Evolutionary conservation across 2,113 vertebrate species (phyloP).

Genomic region (Leiothrix lutea): DNA sequence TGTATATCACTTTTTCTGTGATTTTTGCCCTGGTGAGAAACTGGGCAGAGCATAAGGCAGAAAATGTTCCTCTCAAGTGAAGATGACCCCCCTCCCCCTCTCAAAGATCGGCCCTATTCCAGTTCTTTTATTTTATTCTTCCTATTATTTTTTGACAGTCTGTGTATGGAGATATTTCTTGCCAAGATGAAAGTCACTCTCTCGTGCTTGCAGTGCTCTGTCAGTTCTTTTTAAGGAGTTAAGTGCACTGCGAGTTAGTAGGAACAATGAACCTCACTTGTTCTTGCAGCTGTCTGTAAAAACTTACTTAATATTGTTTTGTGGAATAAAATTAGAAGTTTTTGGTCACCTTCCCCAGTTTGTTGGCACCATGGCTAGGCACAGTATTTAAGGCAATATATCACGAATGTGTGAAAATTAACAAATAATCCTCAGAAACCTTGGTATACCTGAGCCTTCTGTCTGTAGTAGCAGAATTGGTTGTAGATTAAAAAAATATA

Average conservation of each 20-base stretch:
- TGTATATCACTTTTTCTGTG: not conserved
- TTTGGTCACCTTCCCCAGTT: not conserved
- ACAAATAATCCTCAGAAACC: not conserved
- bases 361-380: fast-evolving
- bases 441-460: not conserved
- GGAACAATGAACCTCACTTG: not conserved
- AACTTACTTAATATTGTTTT: not conserved
- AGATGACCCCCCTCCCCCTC: not conserved
- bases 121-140: slow-evolving; percentile 25
- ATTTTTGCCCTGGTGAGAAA: not conserved
- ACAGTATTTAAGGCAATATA: not conserved
- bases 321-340: not conserved
- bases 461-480: not conserved
- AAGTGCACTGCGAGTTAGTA: slow-evolving; percentile 47
- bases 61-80: not conserved
- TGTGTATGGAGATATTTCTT: slow-evolving; percentile 62
- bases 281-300: slow-evolving; percentile 11
- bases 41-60: not conserved
- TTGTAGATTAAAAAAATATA: not conserved
- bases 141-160: slow-evolving; percentile 55
- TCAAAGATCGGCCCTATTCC: not conserved
- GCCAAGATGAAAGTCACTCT: slow-evolving; percentile 63
- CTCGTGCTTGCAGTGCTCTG: slow-evolving; percentile 19
- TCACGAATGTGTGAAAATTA: not conserved
- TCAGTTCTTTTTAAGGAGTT: slow-evolving; percentile 49